A percentile compares a stretch with the other conserved stretches of the same genome.
These are phyloP conservation scores for Genyomyrus donnyi DNA, from an alignment of 2,113 vertebrate species.

Conservation along the genomic window DNA sequence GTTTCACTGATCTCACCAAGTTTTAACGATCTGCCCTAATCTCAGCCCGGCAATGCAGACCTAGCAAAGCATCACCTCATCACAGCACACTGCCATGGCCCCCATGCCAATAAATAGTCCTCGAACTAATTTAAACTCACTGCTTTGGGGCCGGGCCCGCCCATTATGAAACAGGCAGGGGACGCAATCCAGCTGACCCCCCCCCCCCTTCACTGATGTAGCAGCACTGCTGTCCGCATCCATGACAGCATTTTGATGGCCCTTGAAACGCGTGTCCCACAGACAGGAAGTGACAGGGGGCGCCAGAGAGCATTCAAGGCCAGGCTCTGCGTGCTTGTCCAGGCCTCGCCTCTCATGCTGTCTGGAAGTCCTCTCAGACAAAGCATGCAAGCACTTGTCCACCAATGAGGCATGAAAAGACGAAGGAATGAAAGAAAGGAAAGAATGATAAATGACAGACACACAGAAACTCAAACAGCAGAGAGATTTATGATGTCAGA, in stretches of 20 bases:
- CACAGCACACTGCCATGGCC: background rate
- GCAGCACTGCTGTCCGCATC: background rate
- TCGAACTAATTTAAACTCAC: constrained; percentile 3
- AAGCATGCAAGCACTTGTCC: constrained; percentile 45
- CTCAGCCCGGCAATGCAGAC: background rate
- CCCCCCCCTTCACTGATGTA: background rate
- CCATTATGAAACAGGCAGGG: background rate
- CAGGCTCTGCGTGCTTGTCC: background rate
- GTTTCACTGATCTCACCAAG: background rate
- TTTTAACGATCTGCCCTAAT: background rate
- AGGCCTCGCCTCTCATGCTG: constrained; percentile 40
- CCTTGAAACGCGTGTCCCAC: background rate
- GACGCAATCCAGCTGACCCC: background rate
- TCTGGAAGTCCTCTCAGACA: constrained; percentile 47
- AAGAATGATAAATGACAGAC: background rate
- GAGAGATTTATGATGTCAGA: background rate
- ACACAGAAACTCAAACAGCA: background rate
- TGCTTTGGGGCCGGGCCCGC: background rate
- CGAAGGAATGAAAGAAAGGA: background rate
- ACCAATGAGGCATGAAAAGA: constrained; percentile 5
- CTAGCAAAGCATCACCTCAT: background rate
- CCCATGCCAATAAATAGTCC: background rate
- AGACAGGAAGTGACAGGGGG: background rate
- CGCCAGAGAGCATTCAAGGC: background rate
- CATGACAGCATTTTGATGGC: too few species aligned